Conservation (phyloP, 2,113 vertebrate species). For the Lota lota region DNA sequence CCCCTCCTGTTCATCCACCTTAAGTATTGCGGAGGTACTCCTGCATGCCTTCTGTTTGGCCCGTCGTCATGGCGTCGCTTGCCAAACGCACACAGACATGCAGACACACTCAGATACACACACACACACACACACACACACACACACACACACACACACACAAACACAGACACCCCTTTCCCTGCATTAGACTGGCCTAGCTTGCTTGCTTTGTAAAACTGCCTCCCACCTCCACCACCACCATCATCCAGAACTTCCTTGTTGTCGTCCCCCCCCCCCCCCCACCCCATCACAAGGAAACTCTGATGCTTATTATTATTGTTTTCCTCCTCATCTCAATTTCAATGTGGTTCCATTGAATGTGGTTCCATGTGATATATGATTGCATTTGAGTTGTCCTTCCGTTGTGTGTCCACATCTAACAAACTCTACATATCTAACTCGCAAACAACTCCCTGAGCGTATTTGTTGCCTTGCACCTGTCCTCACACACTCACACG, state of each 20-base stretch:
- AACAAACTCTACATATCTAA: too few species aligned
- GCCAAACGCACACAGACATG: not conserved
- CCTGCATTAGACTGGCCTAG: slow-evolving; percentile 72
- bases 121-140: too few species aligned
- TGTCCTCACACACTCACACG: slow-evolving; percentile 12
- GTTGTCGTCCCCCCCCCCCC: not conserved
- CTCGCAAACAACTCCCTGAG: too few species aligned
- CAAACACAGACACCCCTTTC: slow-evolving; percentile 47
- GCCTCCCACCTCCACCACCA: not conserved
- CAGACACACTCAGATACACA: too few species aligned
- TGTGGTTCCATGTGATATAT: slow-evolving; percentile 24
- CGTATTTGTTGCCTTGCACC: slow-evolving; percentile 21
- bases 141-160: too few species aligned
- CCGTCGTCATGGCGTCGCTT: slow-evolving; percentile 27
- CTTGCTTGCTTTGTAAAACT: slow-evolving; percentile 51
- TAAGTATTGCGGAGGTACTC: slow-evolving; percentile 99
- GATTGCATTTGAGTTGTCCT: slow-evolving; percentile 22
- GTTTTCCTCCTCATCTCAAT: slow-evolving; percentile 24
- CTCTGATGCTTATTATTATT: slow-evolving; percentile 64
- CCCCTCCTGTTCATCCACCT: slow-evolving; percentile 99
- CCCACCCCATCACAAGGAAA: slow-evolving; percentile 19
- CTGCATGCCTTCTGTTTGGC: slow-evolving; percentile 85
- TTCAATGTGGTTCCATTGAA: slow-evolving; percentile 7
- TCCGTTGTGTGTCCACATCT: slow-evolving; percentile 3
- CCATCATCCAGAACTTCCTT: not conserved